A percentile compares a stretch with the other conserved stretches of the same genome.
Conservation (phyloP, 2,113 vertebrate species). For the Lepidothrix coronata region DNA sequence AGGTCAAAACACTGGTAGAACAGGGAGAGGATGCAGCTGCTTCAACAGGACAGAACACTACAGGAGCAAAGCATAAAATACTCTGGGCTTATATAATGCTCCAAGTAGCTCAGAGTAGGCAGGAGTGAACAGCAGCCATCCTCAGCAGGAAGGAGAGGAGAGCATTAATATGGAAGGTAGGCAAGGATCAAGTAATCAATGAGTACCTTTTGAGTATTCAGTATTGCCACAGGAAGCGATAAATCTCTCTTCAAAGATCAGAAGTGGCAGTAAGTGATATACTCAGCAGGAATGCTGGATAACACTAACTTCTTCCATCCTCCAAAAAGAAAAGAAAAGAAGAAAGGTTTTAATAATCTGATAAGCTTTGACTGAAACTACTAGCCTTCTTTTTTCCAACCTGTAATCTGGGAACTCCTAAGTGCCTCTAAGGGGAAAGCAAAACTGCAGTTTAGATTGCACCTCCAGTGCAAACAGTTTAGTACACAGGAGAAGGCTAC, state of each 20-base stretch:
- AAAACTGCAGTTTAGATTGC: not conserved
- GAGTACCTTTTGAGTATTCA: slow-evolving; percentile 41
- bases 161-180: not conserved
- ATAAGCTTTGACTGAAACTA: not conserved
- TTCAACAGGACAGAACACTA: not conserved
- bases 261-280: slow-evolving; percentile 14
- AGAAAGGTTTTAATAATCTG: slow-evolving; percentile 22
- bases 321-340: slow-evolving; percentile 54
- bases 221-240: slow-evolving; percentile 24
- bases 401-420: not conserved
- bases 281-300: slow-evolving; percentile 26
- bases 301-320: slow-evolving; percentile 54
- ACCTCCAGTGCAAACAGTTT: not conserved
- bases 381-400: not conserved
- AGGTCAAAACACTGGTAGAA: not conserved
- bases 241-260: slow-evolving; percentile 41
- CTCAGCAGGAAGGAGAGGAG: not conserved
- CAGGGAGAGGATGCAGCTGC: slow-evolving; percentile 7
- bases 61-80: not conserved
- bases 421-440: not conserved
- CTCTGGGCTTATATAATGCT: not conserved
- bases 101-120: not conserved
- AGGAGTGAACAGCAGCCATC: not conserved
- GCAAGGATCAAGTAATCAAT: slow-evolving; percentile 21
- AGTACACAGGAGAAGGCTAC: not conserved